Evolutionary conservation across 2,113 vertebrate species (phyloP), one percentile per base, ranked within the genome.

Genomic region (Gallinago undulata): DNA sequence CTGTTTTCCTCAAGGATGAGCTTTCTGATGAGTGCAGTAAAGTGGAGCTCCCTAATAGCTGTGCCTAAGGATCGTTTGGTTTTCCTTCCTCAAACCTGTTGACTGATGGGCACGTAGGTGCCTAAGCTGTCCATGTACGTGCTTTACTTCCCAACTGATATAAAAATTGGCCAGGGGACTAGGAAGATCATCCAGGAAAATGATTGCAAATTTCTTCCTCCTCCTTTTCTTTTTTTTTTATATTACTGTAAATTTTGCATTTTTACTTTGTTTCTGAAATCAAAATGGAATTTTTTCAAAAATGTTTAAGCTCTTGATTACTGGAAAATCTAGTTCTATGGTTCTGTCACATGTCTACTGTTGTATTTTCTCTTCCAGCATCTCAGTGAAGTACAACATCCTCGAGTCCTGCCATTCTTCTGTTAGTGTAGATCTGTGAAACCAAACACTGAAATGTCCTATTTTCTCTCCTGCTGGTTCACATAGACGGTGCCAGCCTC

Each of bases 121-220:
- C 35, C 37, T 69, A 67, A 67, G 10, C 5, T 91, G 7, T 64
- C 27, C 7, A 5, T 12, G 7, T 51, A 35, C 2, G n/a, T 41
- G 23, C 2, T 5, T 89, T 63, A 48, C 22, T 33, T 56, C 10
- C 2, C 6, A 39, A 27, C 0, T 47, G 13, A 50, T 70, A 63
- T 6, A 9, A 63, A 81, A 74, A 68, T 11, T 76, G 21, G 9
- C n/a, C 25, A 68, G 33, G 11, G 19, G 79, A 30, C 9, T 31
- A 14, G 24, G 28, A 75, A 84, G 2, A 3, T 24, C 30, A 57
- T 25, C 21, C 19, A 62, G 8, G 8, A 66, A 94, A 88, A 76
- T 4, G 1, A 21, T 15, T 19, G 16, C 1, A 57, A 55, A 48
- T 35, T 48, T 27, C 2, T 41, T 35, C 18, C 1, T 4, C 25